These are phyloP conservation scores for Amblyteles armatorius DNA, from an alignment of 2,888 invertebrate species.

Conservation along the genomic window DNA sequence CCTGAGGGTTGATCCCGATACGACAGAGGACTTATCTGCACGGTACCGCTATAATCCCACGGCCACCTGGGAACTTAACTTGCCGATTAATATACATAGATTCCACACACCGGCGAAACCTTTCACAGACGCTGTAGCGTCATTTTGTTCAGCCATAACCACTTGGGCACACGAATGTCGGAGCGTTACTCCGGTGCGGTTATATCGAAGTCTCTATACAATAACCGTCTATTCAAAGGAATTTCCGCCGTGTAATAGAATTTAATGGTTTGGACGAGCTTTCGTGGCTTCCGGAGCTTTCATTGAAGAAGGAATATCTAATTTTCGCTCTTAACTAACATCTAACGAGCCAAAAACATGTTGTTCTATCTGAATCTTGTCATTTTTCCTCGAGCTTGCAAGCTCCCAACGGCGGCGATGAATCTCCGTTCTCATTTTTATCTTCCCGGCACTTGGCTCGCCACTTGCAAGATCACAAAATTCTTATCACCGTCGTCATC, in stretches of 20 bases:
- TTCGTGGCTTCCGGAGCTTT: neutral
- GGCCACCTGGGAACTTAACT: slow-evolving; percentile 49
- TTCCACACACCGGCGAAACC: neutral
- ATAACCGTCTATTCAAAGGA: slow-evolving; percentile 25
- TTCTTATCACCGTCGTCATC: neutral
- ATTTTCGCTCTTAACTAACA: neutral
- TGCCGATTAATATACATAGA: slow-evolving; percentile 45
- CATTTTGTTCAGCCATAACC: slow-evolving; percentile 36
- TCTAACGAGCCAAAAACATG: neutral
- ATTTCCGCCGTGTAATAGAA: neutral
- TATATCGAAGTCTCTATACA: slow-evolving; percentile 38
- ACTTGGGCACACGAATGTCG: slow-evolving; percentile 25
- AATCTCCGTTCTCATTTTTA: neutral
- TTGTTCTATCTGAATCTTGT: neutral
- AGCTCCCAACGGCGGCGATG: neutral
- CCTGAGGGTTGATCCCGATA: slow-evolving; percentile 4
- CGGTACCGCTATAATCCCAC: slow-evolving; percentile 40
- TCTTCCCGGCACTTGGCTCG: neutral
- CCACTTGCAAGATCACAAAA: neutral
- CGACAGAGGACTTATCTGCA: neutral
- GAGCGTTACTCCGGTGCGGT: neutral
- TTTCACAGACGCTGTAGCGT: slow-evolving; percentile 20
- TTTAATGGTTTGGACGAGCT: slow-evolving; percentile 14
- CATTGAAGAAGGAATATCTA: neutral
- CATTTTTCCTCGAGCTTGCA: neutral